These are phyloP conservation scores for Falco columbarius DNA, from an alignment of 2,797 vertebrate species.

Conservation along the genomic window DNA sequence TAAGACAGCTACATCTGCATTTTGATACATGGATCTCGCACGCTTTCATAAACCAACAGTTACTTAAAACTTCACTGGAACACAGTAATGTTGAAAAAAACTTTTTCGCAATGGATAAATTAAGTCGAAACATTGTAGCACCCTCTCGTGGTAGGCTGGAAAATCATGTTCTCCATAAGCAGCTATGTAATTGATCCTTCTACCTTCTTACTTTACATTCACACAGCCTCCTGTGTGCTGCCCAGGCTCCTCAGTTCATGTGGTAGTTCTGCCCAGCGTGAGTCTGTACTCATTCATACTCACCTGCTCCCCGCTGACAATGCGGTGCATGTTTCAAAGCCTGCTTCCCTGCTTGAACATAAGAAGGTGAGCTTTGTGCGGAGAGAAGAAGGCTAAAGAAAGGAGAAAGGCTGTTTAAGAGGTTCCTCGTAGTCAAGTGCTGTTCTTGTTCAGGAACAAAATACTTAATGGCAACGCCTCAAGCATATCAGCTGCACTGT, in stretches of 20 bases:
- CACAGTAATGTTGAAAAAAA: neutral
- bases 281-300: neutral
- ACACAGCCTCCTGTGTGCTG: neutral
- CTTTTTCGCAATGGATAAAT: neutral
- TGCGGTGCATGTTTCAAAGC: fast-evolving
- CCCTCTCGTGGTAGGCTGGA: constrained; percentile 72
- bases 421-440: neutral
- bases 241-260: neutral
- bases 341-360: neutral
- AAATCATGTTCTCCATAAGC: neutral
- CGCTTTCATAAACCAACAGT: neutral
- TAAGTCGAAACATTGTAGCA: constrained; percentile 49
- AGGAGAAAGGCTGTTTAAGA: neutral
- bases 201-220: fast-evolving
- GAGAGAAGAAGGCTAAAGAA: neutral
- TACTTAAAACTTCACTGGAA: neutral
- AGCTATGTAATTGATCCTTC: neutral
- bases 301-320: neutral
- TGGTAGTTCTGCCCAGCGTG: neutral
- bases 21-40: neutral
- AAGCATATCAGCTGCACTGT: fast-evolving
- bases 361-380: neutral
- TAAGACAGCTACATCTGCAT: neutral
- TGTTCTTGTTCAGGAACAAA: neutral
- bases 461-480: neutral